Evolutionary conservation across 2,888 invertebrate genomes (phyloP).

Genomic region (Diarsia brunnea): DNA sequence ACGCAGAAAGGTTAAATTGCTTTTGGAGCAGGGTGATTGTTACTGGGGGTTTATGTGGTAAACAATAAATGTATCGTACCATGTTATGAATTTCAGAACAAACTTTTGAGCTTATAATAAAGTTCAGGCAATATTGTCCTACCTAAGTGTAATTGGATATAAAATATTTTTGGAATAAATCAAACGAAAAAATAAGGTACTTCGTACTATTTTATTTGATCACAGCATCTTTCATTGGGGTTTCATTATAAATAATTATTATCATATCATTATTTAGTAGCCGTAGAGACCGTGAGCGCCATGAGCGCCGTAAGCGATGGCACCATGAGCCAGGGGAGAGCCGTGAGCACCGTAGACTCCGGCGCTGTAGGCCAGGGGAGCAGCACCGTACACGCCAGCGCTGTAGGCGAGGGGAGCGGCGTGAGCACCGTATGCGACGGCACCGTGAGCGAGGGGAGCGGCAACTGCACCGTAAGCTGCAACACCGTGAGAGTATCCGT

Average conservation of each 20-base stretch:
- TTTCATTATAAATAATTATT: slow-evolving; percentile 56
- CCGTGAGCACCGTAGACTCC: slow-evolving; percentile 69
- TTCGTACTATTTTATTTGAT: slow-evolving; percentile 62
- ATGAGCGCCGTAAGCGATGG: slow-evolving; percentile 48
- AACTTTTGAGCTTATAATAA: too few species aligned
- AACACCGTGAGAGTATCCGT: slow-evolving; percentile 71
- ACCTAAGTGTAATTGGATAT: too few species aligned
- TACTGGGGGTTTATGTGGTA: not conserved
- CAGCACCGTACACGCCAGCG: slow-evolving; percentile 67
- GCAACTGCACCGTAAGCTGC: slow-evolving; percentile 68
- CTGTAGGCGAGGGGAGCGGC: slow-evolving; percentile 76
- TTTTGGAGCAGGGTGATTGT: slow-evolving; percentile 6
- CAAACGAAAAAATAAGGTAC: slow-evolving; percentile 43
- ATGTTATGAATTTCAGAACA: too few species aligned
- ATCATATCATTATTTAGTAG: slow-evolving; percentile 54
- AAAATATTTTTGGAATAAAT: not conserved
- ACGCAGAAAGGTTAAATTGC: slow-evolving; percentile 31
- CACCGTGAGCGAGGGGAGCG: slow-evolving; percentile 63
- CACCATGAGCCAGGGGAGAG: slow-evolving; percentile 70
- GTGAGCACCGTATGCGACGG: slow-evolving; percentile 65
- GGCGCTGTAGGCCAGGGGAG: slow-evolving; percentile 47
- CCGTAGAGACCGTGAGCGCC: slow-evolving; percentile 59
- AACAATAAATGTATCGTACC: not conserved
- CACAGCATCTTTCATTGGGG: slow-evolving; percentile 59
- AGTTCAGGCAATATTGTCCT: too few species aligned